Conservation (phyloP, 2,797 vertebrate species). For the Pseudomugil tenellus region DNA sequence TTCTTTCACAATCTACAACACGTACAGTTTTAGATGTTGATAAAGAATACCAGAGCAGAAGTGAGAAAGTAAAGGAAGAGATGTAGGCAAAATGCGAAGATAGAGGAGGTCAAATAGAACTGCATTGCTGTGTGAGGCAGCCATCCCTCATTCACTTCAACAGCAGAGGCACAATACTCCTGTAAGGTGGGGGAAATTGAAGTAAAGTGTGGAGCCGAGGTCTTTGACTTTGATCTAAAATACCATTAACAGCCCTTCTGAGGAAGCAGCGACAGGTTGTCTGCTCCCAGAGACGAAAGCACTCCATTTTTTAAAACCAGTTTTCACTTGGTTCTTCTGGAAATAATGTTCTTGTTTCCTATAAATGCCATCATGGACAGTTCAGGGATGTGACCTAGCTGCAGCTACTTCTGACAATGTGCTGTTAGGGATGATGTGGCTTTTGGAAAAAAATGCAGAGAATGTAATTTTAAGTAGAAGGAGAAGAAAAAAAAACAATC, state of each 20-base stretch:
- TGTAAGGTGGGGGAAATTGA: conserved; percentile 63
- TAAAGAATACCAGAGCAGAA: conserved; percentile 26
- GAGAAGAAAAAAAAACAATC: not conserved
- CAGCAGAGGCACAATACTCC: conserved; percentile 59
- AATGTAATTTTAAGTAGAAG: not conserved
- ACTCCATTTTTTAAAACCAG: conserved; percentile 32
- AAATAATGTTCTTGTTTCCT: conserved; percentile 48
- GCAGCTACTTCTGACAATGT: conserved; percentile 2
- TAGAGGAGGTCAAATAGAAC: conserved; percentile 53
- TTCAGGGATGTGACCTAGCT: conserved; percentile 20
- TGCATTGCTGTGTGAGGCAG: conserved; percentile 40
- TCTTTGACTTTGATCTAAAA: conserved; percentile 78
- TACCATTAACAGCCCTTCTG: conserved; percentile 60
- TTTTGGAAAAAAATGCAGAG: not conserved
- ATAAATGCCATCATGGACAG: conserved; percentile 5
- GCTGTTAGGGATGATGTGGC: not conserved
- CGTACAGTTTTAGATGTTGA: conserved; percentile 2
- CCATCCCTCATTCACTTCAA: conserved; percentile 58
- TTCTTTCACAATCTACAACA: not conserved
- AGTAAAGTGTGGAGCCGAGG: conserved; percentile 65
- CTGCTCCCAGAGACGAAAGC: conserved; percentile 24
- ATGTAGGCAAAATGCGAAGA: conserved; percentile 13
- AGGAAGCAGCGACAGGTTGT: conserved; percentile 43
- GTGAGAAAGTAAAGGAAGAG: not conserved
- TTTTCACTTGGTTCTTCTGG: conserved; percentile 20